These are phyloP conservation scores for Ephestia elutella DNA, from an alignment of 1,140 invertebrate genomes.

Conservation along the genomic window DNA sequence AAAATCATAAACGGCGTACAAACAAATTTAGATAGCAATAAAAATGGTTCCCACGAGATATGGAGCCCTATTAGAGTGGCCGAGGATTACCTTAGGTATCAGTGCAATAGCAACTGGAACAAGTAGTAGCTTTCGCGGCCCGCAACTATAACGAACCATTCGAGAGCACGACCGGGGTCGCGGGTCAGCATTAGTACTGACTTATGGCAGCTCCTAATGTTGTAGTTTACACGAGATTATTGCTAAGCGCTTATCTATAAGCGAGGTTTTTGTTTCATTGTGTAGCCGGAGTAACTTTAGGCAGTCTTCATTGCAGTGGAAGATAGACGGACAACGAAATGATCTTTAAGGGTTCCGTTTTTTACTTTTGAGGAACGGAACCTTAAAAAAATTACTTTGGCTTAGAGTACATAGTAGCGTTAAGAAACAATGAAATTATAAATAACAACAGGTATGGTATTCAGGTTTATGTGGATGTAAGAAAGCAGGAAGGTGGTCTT, in stretches of 20 bases:
- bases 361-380: no score
- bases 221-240: not conserved
- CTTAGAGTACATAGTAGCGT: no score
- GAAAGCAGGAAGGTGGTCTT: no score
- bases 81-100: conserved; percentile 28
- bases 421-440: no score
- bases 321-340: no score
- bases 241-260: not conserved
- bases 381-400: no score
- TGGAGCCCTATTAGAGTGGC: conserved; percentile 23
- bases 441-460: no score
- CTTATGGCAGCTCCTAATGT: conserved; percentile 16
- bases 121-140: conserved; percentile 36
- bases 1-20: not conserved
- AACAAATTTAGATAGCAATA: conserved; percentile 2
- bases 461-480: no score
- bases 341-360: no score
- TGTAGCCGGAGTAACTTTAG: no score
- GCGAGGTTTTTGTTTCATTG: no score
- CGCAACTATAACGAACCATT: conserved; percentile 43
- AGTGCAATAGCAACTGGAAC: conserved; percentile 41
- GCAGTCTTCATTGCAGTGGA: no score
- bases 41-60: conserved; percentile 29
- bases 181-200: conserved; percentile 53
- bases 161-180: conserved; percentile 51